These are phyloP conservation scores for Epinephelus malabaricus DNA, from an alignment of 2,797 vertebrate species.

Conservation along the genomic window DNA sequence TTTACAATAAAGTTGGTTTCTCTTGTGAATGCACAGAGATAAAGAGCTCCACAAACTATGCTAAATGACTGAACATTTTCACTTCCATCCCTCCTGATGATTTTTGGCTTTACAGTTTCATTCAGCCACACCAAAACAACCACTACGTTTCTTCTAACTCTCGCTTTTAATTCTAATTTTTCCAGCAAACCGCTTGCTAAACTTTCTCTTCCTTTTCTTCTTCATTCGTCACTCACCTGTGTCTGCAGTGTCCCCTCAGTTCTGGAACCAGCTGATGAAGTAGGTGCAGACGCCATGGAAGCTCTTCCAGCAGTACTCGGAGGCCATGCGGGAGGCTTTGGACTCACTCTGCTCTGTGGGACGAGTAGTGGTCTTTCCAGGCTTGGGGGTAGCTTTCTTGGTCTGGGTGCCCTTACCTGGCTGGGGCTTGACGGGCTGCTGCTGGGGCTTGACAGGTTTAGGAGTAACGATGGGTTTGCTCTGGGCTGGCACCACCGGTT, in stretches of 20 bases:
- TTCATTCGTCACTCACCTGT: slow-evolving; percentile 58
- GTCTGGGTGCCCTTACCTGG: slow-evolving; percentile 63
- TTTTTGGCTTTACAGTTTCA: not conserved
- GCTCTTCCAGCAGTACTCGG: slow-evolving; percentile 90
- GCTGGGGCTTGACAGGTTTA: slow-evolving; percentile 72
- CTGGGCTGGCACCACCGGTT: slow-evolving; percentile 72
- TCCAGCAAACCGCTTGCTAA: not conserved
- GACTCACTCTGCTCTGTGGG: slow-evolving; percentile 71
- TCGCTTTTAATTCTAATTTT: not conserved
- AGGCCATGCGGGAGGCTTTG: slow-evolving; percentile 83
- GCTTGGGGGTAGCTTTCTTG: slow-evolving; percentile 73
- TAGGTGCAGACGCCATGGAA: slow-evolving; percentile 88
- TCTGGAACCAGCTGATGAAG: slow-evolving; percentile 88
- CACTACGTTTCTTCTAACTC: too few species aligned
- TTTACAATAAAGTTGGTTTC: not conserved
- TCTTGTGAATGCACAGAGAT: not conserved
- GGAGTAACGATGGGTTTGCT: slow-evolving; percentile 60
- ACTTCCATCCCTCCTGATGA: too few species aligned
- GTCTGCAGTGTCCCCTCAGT: slow-evolving; percentile 67
- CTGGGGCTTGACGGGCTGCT: slow-evolving; percentile 69
- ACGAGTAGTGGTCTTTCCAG: slow-evolving; percentile 75
- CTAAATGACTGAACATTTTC: not conserved
- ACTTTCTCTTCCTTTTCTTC: not conserved
- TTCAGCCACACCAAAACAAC: not conserved
- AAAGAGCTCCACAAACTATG: too few species aligned